These are phyloP conservation scores for Chunga burmeisteri DNA, from an alignment of 2,113 vertebrate species.

Conservation along the genomic window DNA sequence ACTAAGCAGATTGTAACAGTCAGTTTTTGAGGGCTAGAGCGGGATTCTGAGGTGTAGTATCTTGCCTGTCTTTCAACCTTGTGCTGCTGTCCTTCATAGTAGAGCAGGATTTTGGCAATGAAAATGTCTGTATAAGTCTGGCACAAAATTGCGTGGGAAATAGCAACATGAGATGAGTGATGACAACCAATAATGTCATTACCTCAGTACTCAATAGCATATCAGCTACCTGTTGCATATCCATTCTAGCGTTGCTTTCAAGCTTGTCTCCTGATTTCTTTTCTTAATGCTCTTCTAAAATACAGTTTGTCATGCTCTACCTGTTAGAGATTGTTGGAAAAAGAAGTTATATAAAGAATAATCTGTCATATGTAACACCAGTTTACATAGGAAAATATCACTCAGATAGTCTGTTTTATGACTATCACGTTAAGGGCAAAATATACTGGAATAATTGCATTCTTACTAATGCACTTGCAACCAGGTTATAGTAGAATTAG, in stretches of 20 bases:
- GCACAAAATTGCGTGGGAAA: conserved; percentile 6
- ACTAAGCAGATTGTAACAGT: conserved; percentile 48
- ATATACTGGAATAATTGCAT: conserved; percentile 89
- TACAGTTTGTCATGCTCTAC: conserved; percentile 46
- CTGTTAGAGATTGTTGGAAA: conserved; percentile 48
- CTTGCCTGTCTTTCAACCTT: conserved; percentile 18
- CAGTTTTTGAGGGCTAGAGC: conserved; percentile 38
- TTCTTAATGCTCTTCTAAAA: conserved; percentile 58
- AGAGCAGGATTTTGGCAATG: conserved; percentile 5
- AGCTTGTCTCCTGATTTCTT: conserved; percentile 65
- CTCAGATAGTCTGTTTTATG: conserved; percentile 74
- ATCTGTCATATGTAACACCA: conserved; percentile 66
- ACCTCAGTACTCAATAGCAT: conserved; percentile 86
- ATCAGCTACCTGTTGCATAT: conserved; percentile 80
- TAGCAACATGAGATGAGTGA: conserved; percentile 71
- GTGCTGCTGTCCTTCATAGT: conserved; percentile 22
- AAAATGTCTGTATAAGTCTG: not conserved
- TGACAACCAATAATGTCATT: conserved; percentile 91
- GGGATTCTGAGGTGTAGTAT: conserved; percentile 49
- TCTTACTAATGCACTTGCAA: conserved; percentile 88
- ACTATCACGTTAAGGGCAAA: conserved; percentile 79
- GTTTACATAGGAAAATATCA: conserved; percentile 75
- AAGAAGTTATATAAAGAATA: conserved; percentile 64
- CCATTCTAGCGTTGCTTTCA: conserved; percentile 46
- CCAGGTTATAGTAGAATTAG: conserved; percentile 88